Conservation (phyloP, 2,113 vertebrate species). For the Sclerurus mexicanus region DNA sequence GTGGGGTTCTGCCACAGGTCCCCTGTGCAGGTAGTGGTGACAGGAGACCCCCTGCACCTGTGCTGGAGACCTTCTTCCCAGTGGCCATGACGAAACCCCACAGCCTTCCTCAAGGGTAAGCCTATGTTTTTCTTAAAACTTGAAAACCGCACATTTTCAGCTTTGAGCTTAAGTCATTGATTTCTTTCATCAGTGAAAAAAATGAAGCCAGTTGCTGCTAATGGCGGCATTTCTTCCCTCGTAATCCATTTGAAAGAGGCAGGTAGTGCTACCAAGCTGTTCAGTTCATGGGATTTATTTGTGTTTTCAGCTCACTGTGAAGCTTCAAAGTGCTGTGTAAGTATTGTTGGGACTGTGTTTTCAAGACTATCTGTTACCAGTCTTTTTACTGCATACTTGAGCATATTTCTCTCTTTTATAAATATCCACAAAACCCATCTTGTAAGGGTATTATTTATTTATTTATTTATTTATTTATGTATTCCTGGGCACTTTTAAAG, state of each 20-base stretch:
- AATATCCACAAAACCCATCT: background rate
- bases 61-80: background rate
- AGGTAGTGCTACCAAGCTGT: background rate
- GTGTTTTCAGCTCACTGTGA: background rate
- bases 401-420: background rate
- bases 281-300: background rate
- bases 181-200: background rate
- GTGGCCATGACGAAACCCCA: rapidly evolving
- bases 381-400: background rate
- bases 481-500: background rate
- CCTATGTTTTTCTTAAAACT: background rate
- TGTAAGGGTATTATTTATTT: background rate
- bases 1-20: rapidly evolving
- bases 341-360: background rate
- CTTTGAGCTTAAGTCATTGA: background rate
- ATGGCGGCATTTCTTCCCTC: rapidly evolving
- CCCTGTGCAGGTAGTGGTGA: rapidly evolving
- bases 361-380: background rate
- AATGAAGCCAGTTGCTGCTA: rapidly evolving
- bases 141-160: background rate
- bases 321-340: background rate
- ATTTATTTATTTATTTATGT: background rate
- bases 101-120: background rate
- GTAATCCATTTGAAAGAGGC: background rate
- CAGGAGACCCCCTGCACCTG: rapidly evolving